phyloP scores from a whole-genome alignment of 2,113 vertebrate genomes.

The Empidonax alnorum region DNA sequence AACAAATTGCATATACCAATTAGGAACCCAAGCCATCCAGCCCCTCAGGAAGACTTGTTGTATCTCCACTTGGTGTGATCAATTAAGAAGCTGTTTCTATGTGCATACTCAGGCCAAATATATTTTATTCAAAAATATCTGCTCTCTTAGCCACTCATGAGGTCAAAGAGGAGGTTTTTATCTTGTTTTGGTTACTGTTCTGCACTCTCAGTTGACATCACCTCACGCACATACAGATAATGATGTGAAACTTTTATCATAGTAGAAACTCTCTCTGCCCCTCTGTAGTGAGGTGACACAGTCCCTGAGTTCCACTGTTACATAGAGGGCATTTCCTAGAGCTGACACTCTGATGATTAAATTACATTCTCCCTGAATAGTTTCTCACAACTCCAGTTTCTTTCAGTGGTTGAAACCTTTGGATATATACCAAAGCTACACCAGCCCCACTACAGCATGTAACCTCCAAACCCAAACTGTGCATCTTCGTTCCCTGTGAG shows the following conservation, averaged over 20 bases:
- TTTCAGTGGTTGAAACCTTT: not conserved
- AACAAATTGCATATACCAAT: slow-evolving; percentile 47
- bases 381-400: not conserved
- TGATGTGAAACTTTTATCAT: not conserved
- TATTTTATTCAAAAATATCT: slow-evolving; percentile 35
- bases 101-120: slow-evolving; percentile 4
- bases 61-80: slow-evolving; percentile 15
- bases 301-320: not conserved
- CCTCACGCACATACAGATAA: not conserved
- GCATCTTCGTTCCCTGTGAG: fast-evolving
- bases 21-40: slow-evolving; percentile 59
- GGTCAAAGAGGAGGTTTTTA: not conserved
- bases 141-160: not conserved
- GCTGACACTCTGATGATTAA: not conserved
- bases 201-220: not conserved
- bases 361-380: not conserved
- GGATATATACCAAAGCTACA: not conserved
- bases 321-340: not conserved
- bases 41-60: slow-evolving; percentile 16
- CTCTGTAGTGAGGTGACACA: not conserved
- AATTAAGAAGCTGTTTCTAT: slow-evolving; percentile 40
- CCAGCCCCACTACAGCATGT: not conserved
- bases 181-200: not conserved
- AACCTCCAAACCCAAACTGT: not conserved
- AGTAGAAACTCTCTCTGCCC: not conserved